A percentile compares a stretch with the other conserved stretches of the same genome.
Conservation (phyloP, 2,113 vertebrate genomes). For the Dicerorhinus sumatrensis region DNA sequence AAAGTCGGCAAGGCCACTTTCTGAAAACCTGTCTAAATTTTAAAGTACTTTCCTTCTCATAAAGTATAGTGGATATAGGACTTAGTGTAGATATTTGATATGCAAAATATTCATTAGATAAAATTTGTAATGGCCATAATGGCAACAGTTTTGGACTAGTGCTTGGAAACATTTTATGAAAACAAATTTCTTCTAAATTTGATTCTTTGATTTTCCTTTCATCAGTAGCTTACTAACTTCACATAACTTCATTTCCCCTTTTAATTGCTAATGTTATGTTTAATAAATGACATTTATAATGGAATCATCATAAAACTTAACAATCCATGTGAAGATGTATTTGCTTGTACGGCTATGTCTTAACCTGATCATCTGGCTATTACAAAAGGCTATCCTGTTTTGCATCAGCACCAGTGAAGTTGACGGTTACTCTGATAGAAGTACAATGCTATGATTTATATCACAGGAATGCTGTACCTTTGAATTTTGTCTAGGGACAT, state of each 20-base stretch:
- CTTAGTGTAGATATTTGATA: neutral
- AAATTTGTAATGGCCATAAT: neutral
- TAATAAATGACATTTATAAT: neutral
- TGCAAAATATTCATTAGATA: neutral
- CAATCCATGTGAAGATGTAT: neutral
- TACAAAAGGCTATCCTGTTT: neutral
- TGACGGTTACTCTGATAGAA: neutral
- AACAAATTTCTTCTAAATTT: neutral
- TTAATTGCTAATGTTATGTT: neutral
- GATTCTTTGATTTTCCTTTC: conserved; percentile 14
- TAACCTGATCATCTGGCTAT: neutral
- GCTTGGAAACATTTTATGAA: neutral
- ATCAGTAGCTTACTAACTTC: neutral
- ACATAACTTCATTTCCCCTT: neutral
- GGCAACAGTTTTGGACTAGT: neutral
- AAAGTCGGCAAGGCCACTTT: neutral
- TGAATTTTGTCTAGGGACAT: neutral
- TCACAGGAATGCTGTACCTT: neutral
- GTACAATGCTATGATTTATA: neutral
- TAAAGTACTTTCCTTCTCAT: conserved; percentile 14
- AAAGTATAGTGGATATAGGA: neutral
- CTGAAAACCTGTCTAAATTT: neutral
- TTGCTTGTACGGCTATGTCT: neutral
- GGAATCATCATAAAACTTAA: neutral
- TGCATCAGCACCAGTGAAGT: neutral